Evolutionary conservation across 1,140 invertebrate species (phyloP), one percentile per base, ranked within the genome.

Genomic region (Tyrophagus putrescentiae): DNA sequence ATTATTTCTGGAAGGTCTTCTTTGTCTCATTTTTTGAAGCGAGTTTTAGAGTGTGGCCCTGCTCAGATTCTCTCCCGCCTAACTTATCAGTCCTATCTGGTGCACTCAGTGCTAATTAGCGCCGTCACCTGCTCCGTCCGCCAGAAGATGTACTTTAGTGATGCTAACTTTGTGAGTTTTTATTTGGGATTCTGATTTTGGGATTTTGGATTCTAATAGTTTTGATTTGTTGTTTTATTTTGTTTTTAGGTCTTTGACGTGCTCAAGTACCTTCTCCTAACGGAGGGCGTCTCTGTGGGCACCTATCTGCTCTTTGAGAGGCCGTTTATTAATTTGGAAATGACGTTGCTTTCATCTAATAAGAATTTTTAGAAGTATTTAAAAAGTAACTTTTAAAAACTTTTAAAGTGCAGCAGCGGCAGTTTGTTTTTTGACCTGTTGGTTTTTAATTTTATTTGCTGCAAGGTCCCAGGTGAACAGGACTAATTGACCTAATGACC

Each of bases 81-180:
- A 27, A 72, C 73, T 0, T 74, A 72, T 58, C 65, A 69, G n/a
- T 68, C 69, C 4, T 75, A 73, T 62, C 64, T 74, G 0, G 61
- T 75, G n/a, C 74, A 75, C 27, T 59, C 57, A 6, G 21, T 59
- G 1, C 21, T 59, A 25, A 44, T 59, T 25, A 23, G 16, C 16
- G 25, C 34, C 1, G 23, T 59, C 1, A 42, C 21, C 16, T 29
- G 33, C 27, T 16, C 5, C 1, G 1, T 29, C 5, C 57, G 57
- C 44, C 57, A 59, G 23, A 41, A 41, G 6, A 44, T 59, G 5
- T 59, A 59, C 36, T 59, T 25, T 13, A 45, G 41, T 2, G 39
- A 59, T 32, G 21, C 36, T 3, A 59, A 59, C 50, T 27, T 59
- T 23, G 57, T 59, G 50, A 44, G 36, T 42, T 48, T 59, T 28